Conservation (phyloP, 2,113 vertebrate genomes). For the Lanius collurio region DNA sequence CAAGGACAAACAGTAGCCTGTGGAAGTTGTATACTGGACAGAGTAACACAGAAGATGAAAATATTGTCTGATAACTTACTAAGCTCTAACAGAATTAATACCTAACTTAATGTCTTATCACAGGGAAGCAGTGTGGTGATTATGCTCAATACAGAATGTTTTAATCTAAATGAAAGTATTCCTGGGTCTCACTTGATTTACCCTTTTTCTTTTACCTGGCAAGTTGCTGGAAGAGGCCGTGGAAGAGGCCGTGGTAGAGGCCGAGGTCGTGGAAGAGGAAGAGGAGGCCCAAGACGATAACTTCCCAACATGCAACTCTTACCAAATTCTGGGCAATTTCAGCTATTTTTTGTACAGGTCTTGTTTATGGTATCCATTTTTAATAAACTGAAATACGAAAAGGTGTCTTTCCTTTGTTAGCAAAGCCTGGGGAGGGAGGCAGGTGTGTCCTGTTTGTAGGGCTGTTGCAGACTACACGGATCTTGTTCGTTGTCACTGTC, state of each 20-base stretch:
- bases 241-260: conserved; percentile 88
- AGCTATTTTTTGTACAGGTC: conserved; percentile 79
- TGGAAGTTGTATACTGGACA: background rate
- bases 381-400: conserved; percentile 57
- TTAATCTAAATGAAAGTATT: background rate
- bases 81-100: background rate
- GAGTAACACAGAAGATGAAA: background rate
- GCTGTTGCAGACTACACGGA: accelerated
- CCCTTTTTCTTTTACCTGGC: background rate
- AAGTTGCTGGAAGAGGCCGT: conserved; percentile 91
- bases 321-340: background rate
- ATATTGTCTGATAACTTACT: background rate
- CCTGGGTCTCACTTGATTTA: background rate
- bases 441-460: background rate
- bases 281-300: conserved; percentile 95
- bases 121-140: background rate
- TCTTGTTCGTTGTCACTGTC: background rate
- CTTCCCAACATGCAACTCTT: background rate
- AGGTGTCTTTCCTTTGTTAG: background rate
- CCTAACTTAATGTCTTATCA: background rate
- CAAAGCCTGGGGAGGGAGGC: background rate
- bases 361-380: conserved; percentile 64
- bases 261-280: conserved; percentile 90
- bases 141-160: background rate
- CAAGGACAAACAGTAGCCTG: background rate